Evolutionary conservation across 2,113 vertebrate genomes (phyloP), one percentile per base, ranked within the genome.

Genomic region (Pavo muticus): DNA sequence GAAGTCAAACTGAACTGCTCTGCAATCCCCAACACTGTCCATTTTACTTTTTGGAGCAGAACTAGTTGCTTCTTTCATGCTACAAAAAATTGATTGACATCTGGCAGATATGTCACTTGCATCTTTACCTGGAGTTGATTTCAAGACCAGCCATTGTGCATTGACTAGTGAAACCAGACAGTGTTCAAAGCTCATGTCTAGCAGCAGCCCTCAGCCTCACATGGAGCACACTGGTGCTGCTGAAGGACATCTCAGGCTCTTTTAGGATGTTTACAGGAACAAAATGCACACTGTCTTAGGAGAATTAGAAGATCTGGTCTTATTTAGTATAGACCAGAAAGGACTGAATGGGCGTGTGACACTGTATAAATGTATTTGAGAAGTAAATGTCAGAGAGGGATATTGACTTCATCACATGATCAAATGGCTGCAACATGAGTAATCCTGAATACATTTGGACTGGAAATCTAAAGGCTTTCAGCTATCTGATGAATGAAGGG

Each of bases 311-410:
- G 13, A 39, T 61, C 54, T 61, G 63, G 57, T 57, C 76, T 74
- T 95, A 45, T 85, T 94, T 88, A 77, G 63, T 40, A n/a, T 20
- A 69, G n/a, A 15, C 70, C 67, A 76, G 64, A 30, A 80, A 90
- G 87, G 92, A 74, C 50, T 83, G 56, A 93, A 52, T 7, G 6
- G 59, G 74, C 21, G 40, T 30, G 7, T 88, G 68, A 75, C 30
- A 80, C 82, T 87, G 87, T 54, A 91, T 93, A 90, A 94, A 95
- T 96, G 75, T 76, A 73, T 90, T 95, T 90, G 82, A 93, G 72
- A 94, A 94, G 88, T 88, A 96, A 96, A 96, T 94, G 85, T 96
- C 95, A 95, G 90, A 90, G 75, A 67, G 78, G 65, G 50, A 86
- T 94, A 95, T 77, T 93, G 95, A 88, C 92, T 94, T 93, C n/a